Conservation (phyloP, 2,797 vertebrate genomes). For the Lateolabrax maculatus region DNA sequence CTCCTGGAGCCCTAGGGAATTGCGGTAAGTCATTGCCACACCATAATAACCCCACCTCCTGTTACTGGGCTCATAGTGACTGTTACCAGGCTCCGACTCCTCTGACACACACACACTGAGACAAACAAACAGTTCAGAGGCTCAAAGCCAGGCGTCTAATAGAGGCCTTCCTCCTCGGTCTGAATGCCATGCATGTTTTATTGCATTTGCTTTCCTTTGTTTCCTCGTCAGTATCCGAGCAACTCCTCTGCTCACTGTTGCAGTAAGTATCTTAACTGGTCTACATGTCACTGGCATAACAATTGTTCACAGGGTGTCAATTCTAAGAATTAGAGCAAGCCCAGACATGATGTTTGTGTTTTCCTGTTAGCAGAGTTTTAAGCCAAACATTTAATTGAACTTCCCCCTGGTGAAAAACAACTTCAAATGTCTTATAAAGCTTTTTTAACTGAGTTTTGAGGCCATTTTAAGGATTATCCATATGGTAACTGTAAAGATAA, state of each 20-base stretch:
- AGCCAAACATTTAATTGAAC: neutral
- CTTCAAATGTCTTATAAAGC: too few relatives aligned
- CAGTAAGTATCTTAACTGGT: slow-evolving; percentile 43
- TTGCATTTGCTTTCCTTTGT: slow-evolving; percentile 73
- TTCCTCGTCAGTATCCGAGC: slow-evolving; percentile 75
- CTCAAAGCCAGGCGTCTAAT: slow-evolving; percentile 48
- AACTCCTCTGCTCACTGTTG: slow-evolving; percentile 60
- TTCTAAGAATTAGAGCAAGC: slow-evolving; percentile 16
- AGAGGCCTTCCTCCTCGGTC: slow-evolving; percentile 48
- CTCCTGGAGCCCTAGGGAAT: slow-evolving; percentile 8
- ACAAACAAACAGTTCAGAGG: slow-evolving; percentile 7
- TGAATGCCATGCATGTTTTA: slow-evolving; percentile 77
- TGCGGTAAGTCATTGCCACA: slow-evolving; percentile 7
- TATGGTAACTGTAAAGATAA: neutral
- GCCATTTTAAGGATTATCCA: neutral
- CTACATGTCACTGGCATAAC: slow-evolving; percentile 26
- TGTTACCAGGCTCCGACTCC: slow-evolving; percentile 53
- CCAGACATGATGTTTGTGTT: slow-evolving; percentile 20
- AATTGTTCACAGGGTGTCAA: slow-evolving; percentile 22
- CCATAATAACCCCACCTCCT: slow-evolving; percentile 47
- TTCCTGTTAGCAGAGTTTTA: slow-evolving; percentile 1
- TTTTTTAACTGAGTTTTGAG: neutral
- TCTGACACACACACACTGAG: slow-evolving; percentile 28
- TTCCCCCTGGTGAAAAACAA: neutral
- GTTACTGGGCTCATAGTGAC: slow-evolving; percentile 73